phyloP scores from a whole-genome alignment of 2,888 invertebrate genomes.

The Sisyra terminalis region DNA sequence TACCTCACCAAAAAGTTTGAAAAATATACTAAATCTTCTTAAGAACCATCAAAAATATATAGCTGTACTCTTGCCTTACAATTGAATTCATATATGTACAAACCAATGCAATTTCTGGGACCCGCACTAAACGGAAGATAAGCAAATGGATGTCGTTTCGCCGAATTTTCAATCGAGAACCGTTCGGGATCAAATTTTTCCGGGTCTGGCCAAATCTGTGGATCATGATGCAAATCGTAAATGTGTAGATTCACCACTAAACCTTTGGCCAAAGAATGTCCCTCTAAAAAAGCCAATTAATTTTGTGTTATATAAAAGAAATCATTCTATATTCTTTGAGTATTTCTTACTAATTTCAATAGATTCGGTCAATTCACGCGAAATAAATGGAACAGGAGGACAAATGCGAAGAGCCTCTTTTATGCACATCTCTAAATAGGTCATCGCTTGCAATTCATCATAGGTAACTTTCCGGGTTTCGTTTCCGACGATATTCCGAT shows the following conservation, averaged over 20 bases:
- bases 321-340: background rate
- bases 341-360: constrained; percentile 2
- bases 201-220: constrained; percentile 6
- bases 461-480: background rate
- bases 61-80: no score
- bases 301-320: background rate
- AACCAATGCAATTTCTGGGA: constrained; percentile 7
- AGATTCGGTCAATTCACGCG: background rate
- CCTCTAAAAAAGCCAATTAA: background rate
- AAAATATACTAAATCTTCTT: no score
- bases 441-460: background rate
- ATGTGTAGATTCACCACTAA: constrained; percentile 1
- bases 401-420: constrained; percentile 4
- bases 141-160: constrained; percentile 6
- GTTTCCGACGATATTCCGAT: constrained; percentile 1
- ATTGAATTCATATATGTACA: background rate
- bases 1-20: no score
- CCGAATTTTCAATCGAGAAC: constrained; percentile 2
- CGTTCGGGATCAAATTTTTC: constrained; percentile 7
- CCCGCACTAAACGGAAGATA: constrained; percentile 7
- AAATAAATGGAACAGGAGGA: constrained; percentile 5
- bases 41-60: no score
- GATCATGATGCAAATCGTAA: constrained; percentile 7
- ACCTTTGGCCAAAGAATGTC: constrained; percentile 14
- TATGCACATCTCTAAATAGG: constrained; percentile 6